Percentiles rank a stretch among this genome's conserved stretches.
phyloP scores from a whole-genome alignment of 2,888 invertebrate species.

The Macaria notata region DNA sequence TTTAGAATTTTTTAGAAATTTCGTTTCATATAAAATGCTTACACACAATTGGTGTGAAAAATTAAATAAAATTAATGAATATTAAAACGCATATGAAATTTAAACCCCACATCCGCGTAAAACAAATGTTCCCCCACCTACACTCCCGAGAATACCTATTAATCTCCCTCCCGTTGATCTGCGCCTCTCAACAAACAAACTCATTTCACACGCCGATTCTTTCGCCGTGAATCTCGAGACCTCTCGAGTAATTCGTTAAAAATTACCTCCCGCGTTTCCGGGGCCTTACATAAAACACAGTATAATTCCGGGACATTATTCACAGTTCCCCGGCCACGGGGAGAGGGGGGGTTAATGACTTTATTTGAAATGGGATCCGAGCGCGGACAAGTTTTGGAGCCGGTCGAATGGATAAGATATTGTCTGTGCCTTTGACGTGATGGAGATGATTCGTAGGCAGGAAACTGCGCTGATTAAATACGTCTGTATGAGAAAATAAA shows the following conservation, averaged over 20 bases:
- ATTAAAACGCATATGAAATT: too few relatives aligned
- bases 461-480: too few relatives aligned
- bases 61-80: too few relatives aligned
- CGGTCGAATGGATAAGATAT: conserved; percentile 19
- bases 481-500: too few relatives aligned
- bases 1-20: too few relatives aligned
- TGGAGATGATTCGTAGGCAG: too few relatives aligned
- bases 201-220: conserved; percentile 66
- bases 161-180: conserved; percentile 5
- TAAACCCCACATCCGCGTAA: too few relatives aligned
- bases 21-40: too few relatives aligned
- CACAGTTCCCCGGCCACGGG: conserved; percentile 57
- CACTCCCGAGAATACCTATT: background rate
- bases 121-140: too few relatives aligned
- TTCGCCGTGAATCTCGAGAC: conserved; percentile 53
- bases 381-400: conserved; percentile 37
- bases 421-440: too few relatives aligned
- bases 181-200: conserved; percentile 47
- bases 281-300: conserved; percentile 60
- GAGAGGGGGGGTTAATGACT: conserved; percentile 49
- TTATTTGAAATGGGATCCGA: conserved; percentile 61
- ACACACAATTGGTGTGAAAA: too few relatives aligned
- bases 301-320: conserved; percentile 67
- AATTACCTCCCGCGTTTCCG: conserved; percentile 41
- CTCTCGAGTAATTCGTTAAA: conserved; percentile 60